Base-by-base conservation (phyloP, 2,113 vertebrate species). In the Martes martes region DNA sequence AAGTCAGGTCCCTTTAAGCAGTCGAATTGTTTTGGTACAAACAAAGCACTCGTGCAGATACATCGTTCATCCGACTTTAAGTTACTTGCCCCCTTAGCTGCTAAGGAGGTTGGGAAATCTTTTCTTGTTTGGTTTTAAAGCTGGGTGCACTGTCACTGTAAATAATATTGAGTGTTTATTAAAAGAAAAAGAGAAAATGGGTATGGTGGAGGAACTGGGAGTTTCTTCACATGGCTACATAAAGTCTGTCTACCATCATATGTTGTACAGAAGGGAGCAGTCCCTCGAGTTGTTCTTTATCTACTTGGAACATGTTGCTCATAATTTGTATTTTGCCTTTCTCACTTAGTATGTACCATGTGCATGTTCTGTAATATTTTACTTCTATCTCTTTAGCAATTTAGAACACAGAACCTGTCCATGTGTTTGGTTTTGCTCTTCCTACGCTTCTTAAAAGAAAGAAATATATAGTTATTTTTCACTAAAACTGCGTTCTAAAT, bases 131-230 rank as follows among this genome's bases (percentile, higher is more conserved):
- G 10, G 28, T 33, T 28, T 69, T 61, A 36, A 90, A 97, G 2
- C 7, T 79, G n/a, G 7, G 6, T 57, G 11, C 6, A 39, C 7
- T 36, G 3, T 28, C 6, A 82, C 6, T 95, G 23, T 55, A 79
- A 61, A 50, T 83, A 80, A 67, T 71, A 79, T 24, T 19, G 16
- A 21, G 6, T 31, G n/a, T 67, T 33, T 92, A 39, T 47, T 96
- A 93, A 52, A 78, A 91, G 36, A 82, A 57, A 97, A 83, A 33
- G 47, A 59, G 55, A 65, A 50, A 42, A n/a, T 31, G 4, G 15
- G 42, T 88, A 80, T 80, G 2, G 3, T 26, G 6, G 45, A 14
- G 14, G 7, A 63, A 94, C 11, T 74, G 33, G 81, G 5, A 18
- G 11, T 55, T 90, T 74, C 33, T 81, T 98, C n/a, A 18, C 42